Evolutionary conservation across 1,140 invertebrate species (phyloP).

Genomic region (Meteorus sp.): DNA sequence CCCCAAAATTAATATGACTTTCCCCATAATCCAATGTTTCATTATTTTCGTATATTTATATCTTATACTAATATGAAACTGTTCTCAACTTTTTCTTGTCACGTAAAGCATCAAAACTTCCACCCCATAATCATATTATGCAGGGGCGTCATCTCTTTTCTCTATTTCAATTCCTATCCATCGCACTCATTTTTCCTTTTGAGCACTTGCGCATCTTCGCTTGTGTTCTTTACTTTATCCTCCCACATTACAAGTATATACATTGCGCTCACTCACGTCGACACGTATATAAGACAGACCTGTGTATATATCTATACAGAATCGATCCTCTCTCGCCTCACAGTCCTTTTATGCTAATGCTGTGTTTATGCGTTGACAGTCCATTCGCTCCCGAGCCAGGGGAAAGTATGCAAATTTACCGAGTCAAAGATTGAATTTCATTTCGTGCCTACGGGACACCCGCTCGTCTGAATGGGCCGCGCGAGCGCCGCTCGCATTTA

Average conservation of each 20-base stretch:
- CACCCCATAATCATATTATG: not conserved
- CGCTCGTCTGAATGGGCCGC: not conserved
- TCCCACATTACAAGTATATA: not conserved
- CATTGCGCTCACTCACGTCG: slow-evolving; percentile 1
- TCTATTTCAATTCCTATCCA: not conserved
- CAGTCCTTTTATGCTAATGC: slow-evolving; percentile 51
- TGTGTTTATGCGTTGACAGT: slow-evolving; percentile 55
- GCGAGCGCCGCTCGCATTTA: not conserved
- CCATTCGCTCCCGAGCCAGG: slow-evolving; percentile 42
- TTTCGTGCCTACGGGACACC: slow-evolving; percentile 11
- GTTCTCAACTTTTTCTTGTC: not conserved
- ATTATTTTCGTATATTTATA: too few species aligned
- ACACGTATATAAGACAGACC: slow-evolving; percentile 18
- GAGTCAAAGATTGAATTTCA: slow-evolving; percentile 54
- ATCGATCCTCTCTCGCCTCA: slow-evolving; percentile 41
- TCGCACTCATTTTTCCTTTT: too few species aligned
- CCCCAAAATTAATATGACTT: too few species aligned
- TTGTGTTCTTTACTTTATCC: slow-evolving; percentile 2
- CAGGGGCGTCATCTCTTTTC: slow-evolving; percentile 1
- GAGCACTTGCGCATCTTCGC: not conserved
- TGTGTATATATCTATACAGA: too few species aligned
- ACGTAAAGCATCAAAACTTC: not conserved
- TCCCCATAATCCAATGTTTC: too few species aligned
- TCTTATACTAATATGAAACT: slow-evolving; percentile 2
- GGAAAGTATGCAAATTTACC: slow-evolving; percentile 51